Evolutionary conservation across 2,113 vertebrate species (phyloP).

Genomic region (Phyllopteryx taeniolatus): DNA sequence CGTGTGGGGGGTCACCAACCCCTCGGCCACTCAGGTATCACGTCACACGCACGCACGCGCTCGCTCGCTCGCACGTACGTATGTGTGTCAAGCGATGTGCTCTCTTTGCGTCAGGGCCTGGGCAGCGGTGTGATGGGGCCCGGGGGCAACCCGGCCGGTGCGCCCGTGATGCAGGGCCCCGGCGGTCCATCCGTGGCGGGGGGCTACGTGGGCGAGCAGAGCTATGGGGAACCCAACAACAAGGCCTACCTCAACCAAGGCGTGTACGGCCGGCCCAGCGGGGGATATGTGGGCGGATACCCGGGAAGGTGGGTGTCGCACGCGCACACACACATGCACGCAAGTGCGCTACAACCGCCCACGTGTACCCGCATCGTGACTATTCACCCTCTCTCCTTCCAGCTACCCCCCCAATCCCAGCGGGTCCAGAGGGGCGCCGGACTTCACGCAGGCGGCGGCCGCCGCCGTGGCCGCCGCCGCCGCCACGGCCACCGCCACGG

Average conservation of each 20-base stretch:
- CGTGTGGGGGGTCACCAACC: conserved; percentile 90
- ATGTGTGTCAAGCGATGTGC: no score
- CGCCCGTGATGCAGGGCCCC: conserved; percentile 80
- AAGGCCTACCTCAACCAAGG: conserved; percentile 79
- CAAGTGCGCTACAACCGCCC: no score
- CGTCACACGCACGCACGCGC: no score
- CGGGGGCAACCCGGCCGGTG: conserved; percentile 75
- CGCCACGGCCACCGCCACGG: conserved; percentile 84
- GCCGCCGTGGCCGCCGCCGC: conserved; percentile 84
- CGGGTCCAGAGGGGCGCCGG: conserved; percentile 73
- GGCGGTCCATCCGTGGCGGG: conserved; percentile 78
- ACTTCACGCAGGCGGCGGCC: conserved; percentile 85
- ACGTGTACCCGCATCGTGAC: no score
- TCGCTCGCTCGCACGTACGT: neutral
- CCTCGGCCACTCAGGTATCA: conserved; percentile 86
- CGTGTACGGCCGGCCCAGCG: conserved; percentile 76
- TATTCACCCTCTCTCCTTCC: neutral
- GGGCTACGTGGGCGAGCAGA: conserved; percentile 83
- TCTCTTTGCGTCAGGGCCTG: conserved; percentile 74
- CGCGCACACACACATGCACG: neutral
- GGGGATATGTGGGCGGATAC: conserved; percentile 73
- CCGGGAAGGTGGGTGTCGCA: conserved; percentile 69
- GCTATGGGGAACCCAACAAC: conserved; percentile 75
- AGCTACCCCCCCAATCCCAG: conserved; percentile 77
- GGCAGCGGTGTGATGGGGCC: conserved; percentile 85